These are phyloP conservation scores for Athripsodes cinereus DNA, from an alignment of 2,888 invertebrate genomes.

Conservation along the genomic window DNA sequence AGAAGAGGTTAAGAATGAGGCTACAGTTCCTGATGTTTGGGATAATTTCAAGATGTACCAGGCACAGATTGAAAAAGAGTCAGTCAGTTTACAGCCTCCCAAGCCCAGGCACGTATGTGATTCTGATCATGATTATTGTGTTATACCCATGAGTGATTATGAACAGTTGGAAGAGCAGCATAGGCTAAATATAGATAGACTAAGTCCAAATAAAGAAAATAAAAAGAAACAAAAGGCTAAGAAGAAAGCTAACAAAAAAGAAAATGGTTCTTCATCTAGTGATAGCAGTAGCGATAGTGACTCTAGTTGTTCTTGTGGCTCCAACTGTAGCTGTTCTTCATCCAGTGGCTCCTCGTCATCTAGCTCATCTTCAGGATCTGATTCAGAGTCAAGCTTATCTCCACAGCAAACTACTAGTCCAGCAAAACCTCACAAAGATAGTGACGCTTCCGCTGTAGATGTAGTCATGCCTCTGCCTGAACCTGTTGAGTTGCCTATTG, in stretches of 20 bases:
- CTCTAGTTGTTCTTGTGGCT: conserved; percentile 76
- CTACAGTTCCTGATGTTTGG: conserved; percentile 66
- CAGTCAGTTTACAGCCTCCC: conserved; percentile 42
- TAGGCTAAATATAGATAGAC: conserved; percentile 12
- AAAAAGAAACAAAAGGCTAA: conserved; percentile 43
- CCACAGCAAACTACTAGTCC: conserved; percentile 44
- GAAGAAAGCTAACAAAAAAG: conserved; percentile 37
- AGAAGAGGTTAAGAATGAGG: conserved; percentile 51
- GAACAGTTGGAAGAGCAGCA: conserved; percentile 32
- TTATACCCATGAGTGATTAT: conserved; percentile 39
- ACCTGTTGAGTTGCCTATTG: conserved; percentile 56
- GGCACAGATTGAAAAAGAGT: conserved; percentile 58
- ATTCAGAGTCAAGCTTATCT: conserved; percentile 44
- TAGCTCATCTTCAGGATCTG: conserved; percentile 49
- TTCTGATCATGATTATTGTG: conserved; percentile 74
- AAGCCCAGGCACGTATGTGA: conserved; percentile 53
- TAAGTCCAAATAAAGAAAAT: conserved; percentile 31
- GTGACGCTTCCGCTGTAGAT: conserved; percentile 50
- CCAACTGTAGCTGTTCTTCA: conserved; percentile 77
- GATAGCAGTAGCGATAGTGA: conserved; percentile 71
- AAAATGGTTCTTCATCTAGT: conserved; percentile 61
- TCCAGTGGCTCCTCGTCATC: conserved; percentile 63
- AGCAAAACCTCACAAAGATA: conserved; percentile 41
- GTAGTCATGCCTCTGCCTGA: conserved; percentile 47
- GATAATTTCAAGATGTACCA: conserved; percentile 71